Evolutionary conservation across 1,140 invertebrate species (phyloP), one percentile per base, ranked within the genome.

Genomic region (Acromyrmex echinatior): DNA sequence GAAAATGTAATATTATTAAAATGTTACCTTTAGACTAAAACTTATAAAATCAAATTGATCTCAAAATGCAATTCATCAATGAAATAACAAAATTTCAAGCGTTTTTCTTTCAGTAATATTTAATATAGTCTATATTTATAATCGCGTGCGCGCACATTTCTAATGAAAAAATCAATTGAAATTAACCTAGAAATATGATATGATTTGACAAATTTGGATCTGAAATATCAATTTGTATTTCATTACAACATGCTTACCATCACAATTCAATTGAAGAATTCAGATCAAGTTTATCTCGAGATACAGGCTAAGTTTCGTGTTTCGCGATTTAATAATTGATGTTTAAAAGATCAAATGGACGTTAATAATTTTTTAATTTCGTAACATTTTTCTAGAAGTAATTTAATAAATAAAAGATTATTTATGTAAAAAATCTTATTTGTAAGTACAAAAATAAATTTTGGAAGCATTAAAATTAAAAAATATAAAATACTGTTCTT

Each of bases 21-120:
- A 60, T 35, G 21, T 76, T 60, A 60, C 5, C 12, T 5, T 28
- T 39, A 16, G 0, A 18, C 0, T 39, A 66, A 63, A 63, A 39
- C 39, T n/a, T 66, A 12, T 18, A 65, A 65, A 58, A 58, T 14
- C 28, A 35, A 58, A 3, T 31, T 53, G 58, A 31, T 56, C n/a
- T 35, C 6, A 74, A 58, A 76, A 35, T 56, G 35, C 5, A 14
- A 76, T 53, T 53, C 9, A 12, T n/a, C n/a, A 76, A 76, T 58
- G 12, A 35, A 58, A 76, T 18, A 74, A 74, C n/a, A 25, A 31
- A 74, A 76, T 35, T 28, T 58, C 14, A 76, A 65, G 16, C 6
- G 1, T 5, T 35, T 35, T 35, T 65, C 0, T 65, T 18, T 65
- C 16, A 65, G 14, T n/a, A 65, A 10, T 16, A 10, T 31, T 18